Conservation (phyloP, 1,140 invertebrate genomes). For the Elymnias hypermnestra region DNA sequence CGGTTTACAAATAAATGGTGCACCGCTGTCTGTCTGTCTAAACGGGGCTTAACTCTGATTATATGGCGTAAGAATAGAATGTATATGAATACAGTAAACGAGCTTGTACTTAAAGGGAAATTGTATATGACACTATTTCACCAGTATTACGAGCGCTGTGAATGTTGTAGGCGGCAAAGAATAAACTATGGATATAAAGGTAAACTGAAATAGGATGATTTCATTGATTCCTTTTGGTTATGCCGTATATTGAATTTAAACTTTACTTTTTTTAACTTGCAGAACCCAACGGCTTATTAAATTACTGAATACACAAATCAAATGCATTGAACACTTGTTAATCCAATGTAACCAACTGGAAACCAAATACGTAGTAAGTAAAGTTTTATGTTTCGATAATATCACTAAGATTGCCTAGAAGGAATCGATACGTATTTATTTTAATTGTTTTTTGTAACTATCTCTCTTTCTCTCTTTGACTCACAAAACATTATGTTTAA, state of each 20-base stretch:
- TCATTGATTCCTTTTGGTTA: constrained; percentile 5
- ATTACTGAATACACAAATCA: no score
- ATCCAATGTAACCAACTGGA: no score
- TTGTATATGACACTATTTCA: constrained; percentile 9
- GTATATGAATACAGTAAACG: neutral
- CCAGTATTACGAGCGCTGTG: neutral
- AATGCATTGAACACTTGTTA: no score
- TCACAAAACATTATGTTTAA: no score
- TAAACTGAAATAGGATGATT: constrained; percentile 1
- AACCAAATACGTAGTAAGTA: no score
- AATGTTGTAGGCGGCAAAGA: constrained; percentile 11
- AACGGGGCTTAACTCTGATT: neutral
- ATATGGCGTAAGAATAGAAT: neutral
- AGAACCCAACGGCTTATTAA: no score
- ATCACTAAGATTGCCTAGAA: no score
- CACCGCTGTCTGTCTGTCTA: neutral
- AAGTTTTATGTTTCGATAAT: no score
- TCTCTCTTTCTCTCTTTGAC: no score
- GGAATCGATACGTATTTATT: no score
- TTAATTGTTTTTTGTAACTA: no score
- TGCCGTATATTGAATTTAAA: constrained; percentile 4
- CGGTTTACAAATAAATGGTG: no score
- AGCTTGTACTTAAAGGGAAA: constrained; percentile 1
- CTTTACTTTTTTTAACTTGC: constrained; percentile 10
- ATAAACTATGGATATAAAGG: constrained; percentile 14